These are phyloP conservation scores for Drosophila sulfurigaster DNA, from an alignment of 1,140 invertebrate genomes.

Conservation along the genomic window DNA sequence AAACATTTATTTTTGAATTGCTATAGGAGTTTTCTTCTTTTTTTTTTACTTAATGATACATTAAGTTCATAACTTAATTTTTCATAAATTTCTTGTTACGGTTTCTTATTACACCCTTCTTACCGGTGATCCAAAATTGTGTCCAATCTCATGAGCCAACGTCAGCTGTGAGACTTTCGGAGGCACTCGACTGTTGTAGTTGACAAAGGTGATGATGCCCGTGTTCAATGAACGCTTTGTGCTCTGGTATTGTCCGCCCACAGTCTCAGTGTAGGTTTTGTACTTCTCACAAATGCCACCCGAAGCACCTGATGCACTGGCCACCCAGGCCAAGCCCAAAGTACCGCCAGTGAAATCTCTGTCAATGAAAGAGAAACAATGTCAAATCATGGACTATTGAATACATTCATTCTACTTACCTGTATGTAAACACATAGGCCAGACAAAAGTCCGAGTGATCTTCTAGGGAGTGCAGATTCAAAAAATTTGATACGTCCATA, in stretches of 20 bases:
- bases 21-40: no score
- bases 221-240: conserved; percentile 98
- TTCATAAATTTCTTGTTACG: no score
- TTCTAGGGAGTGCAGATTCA: conserved; percentile 98
- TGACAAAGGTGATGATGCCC: conserved; percentile 99
- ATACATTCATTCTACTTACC: conserved; percentile 69
- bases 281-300: conserved; percentile 99
- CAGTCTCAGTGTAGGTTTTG: conserved; percentile 98
- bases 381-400: not conserved
- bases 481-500: conserved; percentile 99
- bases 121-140: conserved; percentile 99
- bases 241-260: conserved; percentile 96
- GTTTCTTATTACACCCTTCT: conserved; percentile 64
- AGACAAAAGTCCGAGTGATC: conserved; percentile 99
- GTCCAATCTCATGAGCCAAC: conserved; percentile 99
- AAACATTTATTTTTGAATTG: no score
- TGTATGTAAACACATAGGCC: conserved; percentile 99
- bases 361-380: conserved; percentile 15
- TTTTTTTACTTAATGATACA: no score
- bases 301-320: conserved; percentile 96
- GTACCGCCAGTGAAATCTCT: conserved; percentile 98
- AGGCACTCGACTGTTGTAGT: conserved; percentile 98
- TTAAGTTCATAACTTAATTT: no score
- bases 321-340: conserved; percentile 98
- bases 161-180: conserved; percentile 99